Conservation (phyloP, 53 echinoderm and acorn worm genomes). For the Glandiceps talaboti region DNA sequence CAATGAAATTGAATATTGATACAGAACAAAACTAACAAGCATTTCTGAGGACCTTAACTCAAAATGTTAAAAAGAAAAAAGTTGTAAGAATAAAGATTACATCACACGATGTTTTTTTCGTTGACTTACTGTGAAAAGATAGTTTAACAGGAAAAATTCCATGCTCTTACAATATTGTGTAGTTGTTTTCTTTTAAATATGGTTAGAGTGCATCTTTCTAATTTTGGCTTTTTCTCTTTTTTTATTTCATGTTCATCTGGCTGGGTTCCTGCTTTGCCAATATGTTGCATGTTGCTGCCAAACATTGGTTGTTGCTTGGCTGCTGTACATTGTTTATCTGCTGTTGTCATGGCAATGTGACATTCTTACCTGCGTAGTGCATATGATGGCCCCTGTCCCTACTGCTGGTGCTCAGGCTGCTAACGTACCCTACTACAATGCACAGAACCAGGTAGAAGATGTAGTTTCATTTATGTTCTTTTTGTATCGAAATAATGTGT, state of each 20-base stretch:
- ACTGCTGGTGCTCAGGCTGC: slow-evolving; percentile 34
- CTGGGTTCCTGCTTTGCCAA: slow-evolving; percentile 13
- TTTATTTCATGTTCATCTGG: slow-evolving; percentile 6
- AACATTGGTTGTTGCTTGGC: not conserved
- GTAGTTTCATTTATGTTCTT: not conserved
- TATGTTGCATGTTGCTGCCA: not conserved
- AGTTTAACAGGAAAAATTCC: too few relatives aligned
- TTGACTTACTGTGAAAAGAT: too few relatives aligned
- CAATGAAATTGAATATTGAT: too few relatives aligned
- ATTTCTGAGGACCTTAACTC: too few relatives aligned
- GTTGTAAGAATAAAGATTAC: too few relatives aligned
- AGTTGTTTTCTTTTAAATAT: not conserved
- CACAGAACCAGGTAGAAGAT: not conserved
- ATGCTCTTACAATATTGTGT: not conserved
- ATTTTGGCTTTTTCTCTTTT: slow-evolving; percentile 4
- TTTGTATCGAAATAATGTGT: too few relatives aligned
- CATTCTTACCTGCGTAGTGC: too few relatives aligned
- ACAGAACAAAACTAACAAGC: too few relatives aligned
- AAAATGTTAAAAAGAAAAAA: too few relatives aligned
- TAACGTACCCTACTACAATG: slow-evolving; percentile 47
- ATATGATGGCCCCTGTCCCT: slow-evolving; percentile 72
- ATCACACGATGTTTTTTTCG: too few relatives aligned
- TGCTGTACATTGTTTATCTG: not conserved
- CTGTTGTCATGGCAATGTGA: too few relatives aligned
- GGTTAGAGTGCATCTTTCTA: not conserved